phyloP scores from a whole-genome alignment of 2,113 vertebrate species.

The Anhinga anhinga region DNA sequence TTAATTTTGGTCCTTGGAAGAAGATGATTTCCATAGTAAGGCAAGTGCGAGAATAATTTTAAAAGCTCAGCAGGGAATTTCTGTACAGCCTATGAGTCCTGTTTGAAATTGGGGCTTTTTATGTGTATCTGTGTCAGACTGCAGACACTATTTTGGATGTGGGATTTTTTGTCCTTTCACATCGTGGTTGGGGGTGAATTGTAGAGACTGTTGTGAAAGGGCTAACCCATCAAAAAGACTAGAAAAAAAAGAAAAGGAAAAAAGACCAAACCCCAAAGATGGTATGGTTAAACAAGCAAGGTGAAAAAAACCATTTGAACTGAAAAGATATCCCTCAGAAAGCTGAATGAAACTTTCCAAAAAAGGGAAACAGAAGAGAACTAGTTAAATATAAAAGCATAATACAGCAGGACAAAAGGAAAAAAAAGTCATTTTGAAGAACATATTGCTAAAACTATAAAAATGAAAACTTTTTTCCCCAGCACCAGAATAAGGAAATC shows the following conservation, averaged over 20 bases:
- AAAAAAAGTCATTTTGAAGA: background rate
- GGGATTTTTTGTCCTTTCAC: constrained; percentile 26
- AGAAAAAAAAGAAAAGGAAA: background rate
- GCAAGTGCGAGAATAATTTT: constrained; percentile 11
- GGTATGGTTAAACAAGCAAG: background rate
- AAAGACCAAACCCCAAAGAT: background rate
- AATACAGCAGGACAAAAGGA: background rate
- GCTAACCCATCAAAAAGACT: background rate
- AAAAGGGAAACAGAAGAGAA: background rate
- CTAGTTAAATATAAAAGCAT: constrained; percentile 38
- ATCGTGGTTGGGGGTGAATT: constrained; percentile 19
- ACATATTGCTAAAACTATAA: background rate
- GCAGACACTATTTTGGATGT: constrained; percentile 27
- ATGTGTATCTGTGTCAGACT: constrained; percentile 45
- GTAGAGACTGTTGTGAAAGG: constrained; percentile 19
- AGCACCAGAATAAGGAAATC: background rate
- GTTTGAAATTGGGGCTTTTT: constrained; percentile 40
- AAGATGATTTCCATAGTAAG: constrained; percentile 35
- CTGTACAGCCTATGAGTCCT: background rate
- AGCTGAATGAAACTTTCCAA: background rate
- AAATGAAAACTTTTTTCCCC: background rate
- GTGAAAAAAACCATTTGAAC: background rate
- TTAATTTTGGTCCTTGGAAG: constrained; percentile 42
- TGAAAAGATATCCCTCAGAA: background rate
- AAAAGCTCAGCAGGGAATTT: constrained; percentile 55